Conservation (phyloP, 2,888 invertebrate species). For the Clepsis dumicolana region DNA sequence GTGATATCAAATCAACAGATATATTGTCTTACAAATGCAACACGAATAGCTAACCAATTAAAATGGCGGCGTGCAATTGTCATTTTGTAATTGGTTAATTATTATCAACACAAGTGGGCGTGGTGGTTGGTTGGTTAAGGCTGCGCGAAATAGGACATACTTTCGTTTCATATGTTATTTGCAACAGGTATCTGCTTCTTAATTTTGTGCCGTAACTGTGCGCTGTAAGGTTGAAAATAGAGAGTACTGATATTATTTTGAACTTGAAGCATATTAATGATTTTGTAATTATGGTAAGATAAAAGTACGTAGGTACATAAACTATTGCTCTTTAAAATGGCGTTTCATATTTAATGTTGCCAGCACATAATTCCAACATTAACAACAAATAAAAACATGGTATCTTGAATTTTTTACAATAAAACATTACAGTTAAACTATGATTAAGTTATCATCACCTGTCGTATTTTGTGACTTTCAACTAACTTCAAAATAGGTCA, state of each 20-base stretch:
- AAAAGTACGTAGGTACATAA: too few species aligned
- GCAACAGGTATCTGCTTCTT: conserved; percentile 8
- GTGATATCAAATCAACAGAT: conserved; percentile 45
- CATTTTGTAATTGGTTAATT: conserved; percentile 84
- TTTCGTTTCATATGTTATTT: conserved; percentile 39
- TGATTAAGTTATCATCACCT: conserved; percentile 60
- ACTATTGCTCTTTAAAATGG: too few species aligned
- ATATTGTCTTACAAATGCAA: conserved; percentile 66
- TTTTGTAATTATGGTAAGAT: background rate
- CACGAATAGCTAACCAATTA: conserved; percentile 77
- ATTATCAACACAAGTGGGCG: conserved; percentile 77
- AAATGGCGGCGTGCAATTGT: conserved; percentile 80
- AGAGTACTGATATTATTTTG: background rate
- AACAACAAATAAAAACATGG: background rate
- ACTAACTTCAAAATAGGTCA: conserved; percentile 60
- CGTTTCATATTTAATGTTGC: background rate
- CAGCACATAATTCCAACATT: background rate
- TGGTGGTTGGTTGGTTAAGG: conserved; percentile 66
- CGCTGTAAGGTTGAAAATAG: conserved; percentile 1
- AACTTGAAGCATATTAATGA: background rate
- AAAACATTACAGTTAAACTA: conserved; percentile 38
- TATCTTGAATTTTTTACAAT: conserved; percentile 11
- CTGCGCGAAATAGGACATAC: conserved; percentile 37
- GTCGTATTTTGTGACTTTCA: conserved; percentile 47
- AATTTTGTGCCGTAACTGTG: background rate